Conservation (phyloP, 2,797 vertebrate genomes). For the Prionace glauca region DNA sequence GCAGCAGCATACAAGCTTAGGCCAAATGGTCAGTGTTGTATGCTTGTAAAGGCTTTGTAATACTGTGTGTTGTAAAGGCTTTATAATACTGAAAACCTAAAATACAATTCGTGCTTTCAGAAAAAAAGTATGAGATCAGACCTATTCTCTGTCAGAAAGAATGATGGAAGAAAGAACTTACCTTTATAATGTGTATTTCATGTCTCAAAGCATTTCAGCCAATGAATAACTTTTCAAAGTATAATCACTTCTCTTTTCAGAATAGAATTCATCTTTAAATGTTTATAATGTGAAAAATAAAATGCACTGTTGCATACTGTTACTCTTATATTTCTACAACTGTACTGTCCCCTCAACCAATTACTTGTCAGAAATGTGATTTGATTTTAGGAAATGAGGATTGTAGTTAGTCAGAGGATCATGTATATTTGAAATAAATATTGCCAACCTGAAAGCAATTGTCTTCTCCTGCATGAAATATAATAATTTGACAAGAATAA, state of each 20-base stretch:
- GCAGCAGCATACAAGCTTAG: neutral
- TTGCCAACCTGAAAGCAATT: neutral
- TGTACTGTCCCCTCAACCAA: too few relatives aligned
- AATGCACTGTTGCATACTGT: neutral
- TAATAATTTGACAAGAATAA: neutral
- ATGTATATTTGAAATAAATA: conserved; percentile 1
- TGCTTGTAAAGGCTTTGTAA: neutral
- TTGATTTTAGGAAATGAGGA: neutral
- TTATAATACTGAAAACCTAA: neutral
- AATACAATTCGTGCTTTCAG: neutral
- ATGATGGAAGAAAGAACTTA: neutral
- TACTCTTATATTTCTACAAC: neutral
- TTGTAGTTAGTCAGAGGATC: neutral
- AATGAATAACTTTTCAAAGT: neutral
- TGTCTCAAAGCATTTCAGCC: neutral
- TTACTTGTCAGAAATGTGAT: neutral
- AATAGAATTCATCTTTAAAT: neutral
- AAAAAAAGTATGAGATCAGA: neutral
- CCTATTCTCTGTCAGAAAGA: neutral
- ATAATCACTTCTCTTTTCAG: neutral
- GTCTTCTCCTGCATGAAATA: neutral
- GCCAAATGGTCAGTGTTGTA: neutral
- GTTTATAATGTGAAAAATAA: neutral
- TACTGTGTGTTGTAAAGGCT: neutral
- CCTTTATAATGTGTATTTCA: neutral